Percentiles rank a stretch among this genome's conserved stretches.
Conservation (phyloP, 2,113 vertebrate genomes). For the Engystomops pustulosus region DNA sequence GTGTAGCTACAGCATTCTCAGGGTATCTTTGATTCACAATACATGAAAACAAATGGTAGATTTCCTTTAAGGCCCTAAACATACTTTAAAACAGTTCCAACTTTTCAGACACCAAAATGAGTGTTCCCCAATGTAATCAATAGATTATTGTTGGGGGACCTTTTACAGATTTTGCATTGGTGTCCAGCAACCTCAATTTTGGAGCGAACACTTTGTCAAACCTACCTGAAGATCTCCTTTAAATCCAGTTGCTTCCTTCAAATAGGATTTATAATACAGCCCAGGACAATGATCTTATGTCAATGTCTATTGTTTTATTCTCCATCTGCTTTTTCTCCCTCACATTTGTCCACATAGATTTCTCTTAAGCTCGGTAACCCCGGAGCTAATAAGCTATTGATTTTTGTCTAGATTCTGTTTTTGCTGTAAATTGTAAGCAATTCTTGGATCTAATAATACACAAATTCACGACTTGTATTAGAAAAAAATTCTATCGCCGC, state of each 20-base stretch:
- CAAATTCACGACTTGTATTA: conserved; percentile 41
- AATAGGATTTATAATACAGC: conserved; percentile 10
- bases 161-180: too few species aligned
- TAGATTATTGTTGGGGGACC: too few species aligned
- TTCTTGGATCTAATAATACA: conserved; percentile 49
- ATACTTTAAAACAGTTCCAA: too few species aligned
- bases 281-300: conserved; percentile 25
- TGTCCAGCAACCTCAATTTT: too few species aligned
- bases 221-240: not conserved
- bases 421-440: conserved; percentile 48
- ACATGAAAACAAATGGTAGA: too few species aligned
- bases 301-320: conserved; percentile 30
- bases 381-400: conserved; percentile 54
- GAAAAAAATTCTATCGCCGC: conserved; percentile 9
- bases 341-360: conserved; percentile 50
- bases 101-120: too few species aligned
- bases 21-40: too few species aligned
- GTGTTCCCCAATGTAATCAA: too few species aligned
- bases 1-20: too few species aligned
- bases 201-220: too few species aligned
- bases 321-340: not conserved
- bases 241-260: not conserved
- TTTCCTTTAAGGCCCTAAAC: too few species aligned
- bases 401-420: conserved; percentile 17
- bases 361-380: conserved; percentile 38